Evolutionary conservation across 2,888 invertebrate genomes (phyloP), one percentile per base, ranked within the genome.

Genomic region (Noctua janthina): DNA sequence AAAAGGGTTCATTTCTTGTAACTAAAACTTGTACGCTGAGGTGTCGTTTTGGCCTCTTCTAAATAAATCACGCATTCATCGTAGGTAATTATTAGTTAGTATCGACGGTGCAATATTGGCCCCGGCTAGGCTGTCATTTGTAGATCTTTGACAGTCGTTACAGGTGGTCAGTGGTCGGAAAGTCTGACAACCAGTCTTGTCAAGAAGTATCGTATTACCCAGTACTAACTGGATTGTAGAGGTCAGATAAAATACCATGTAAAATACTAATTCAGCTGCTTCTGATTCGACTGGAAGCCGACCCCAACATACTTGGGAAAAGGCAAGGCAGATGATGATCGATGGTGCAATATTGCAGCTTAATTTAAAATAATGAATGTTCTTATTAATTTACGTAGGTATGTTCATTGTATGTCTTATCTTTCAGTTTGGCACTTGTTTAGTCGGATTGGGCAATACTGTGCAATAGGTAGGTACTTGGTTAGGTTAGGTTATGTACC

Each of bases 401-500:
- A 3, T 10, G 7, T 10, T 35, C 10, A 23, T 35, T 23, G 11
- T 29, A 23, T 23, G 0, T 43, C 35, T 49, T 74, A 74, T 74
- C 75, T 74, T 35, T 59, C 23, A 59, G 13, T 43, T 43, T 29
- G 74, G 17, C 20, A 73, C 8, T 73, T 73, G 17, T 59, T 59
- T 35, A 6, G 20, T 39, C n/a, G 11, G 11, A 59, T 59, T n/a
- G 11, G 56, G n/a, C n/a, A 59, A 76, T 11, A 59, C 59, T 76
- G 23, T 20, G 23, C 8, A 49, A 76, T 76, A 4, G 17, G 23
- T 0, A 15, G 5, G 46, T n/a, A 62, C n/a, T 62, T 6, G 62
- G 20, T 43, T 43, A 6, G 43, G 43, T 43, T 39, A 39, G 39
- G 13, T 8, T 23, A 54, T 54, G 15, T 54, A 20, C 15, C 10